Percentiles rank a stretch among this genome's conserved stretches.
These are phyloP conservation scores for Trimorus sp. DNA, from an alignment of 2,888 invertebrate genomes.

Conservation along the genomic window DNA sequence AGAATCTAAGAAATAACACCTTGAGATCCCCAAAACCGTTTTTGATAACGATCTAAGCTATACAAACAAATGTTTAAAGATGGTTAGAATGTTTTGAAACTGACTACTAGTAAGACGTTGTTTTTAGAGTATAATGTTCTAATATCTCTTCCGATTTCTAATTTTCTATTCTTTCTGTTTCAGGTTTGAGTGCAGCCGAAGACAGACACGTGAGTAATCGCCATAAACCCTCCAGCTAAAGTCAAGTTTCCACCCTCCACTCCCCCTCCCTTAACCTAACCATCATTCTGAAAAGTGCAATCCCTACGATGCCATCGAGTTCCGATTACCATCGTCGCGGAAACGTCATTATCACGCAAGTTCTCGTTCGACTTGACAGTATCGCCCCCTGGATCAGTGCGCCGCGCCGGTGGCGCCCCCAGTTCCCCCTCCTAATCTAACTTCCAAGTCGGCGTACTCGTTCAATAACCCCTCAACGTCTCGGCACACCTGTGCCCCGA, in stretches of 20 bases:
- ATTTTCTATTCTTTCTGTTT: slow-evolving; percentile 70
- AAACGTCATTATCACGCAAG: slow-evolving; percentile 70
- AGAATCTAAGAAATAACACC: too few relatives aligned
- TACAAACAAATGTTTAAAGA: too few relatives aligned
- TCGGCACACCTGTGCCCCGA: background rate
- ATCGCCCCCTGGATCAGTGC: slow-evolving; percentile 67
- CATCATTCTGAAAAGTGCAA: slow-evolving; percentile 10
- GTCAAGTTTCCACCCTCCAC: slow-evolving; percentile 37
- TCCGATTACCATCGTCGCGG: slow-evolving; percentile 19
- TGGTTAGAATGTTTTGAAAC: too few relatives aligned
- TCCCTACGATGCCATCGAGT: background rate
- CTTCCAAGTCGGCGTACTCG: too few relatives aligned
- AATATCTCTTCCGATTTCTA: too few relatives aligned
- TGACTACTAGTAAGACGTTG: too few relatives aligned
- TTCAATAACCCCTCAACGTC: too few relatives aligned
- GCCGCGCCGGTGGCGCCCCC: slow-evolving; percentile 44
- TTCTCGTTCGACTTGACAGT: slow-evolving; percentile 68
- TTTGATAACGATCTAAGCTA: too few relatives aligned
- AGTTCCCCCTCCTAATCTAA: background rate
- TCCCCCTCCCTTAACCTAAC: background rate
- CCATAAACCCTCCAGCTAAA: slow-evolving; percentile 11
- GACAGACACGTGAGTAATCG: slow-evolving; percentile 86
- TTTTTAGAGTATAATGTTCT: too few relatives aligned
- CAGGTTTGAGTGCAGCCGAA: slow-evolving; percentile 86
- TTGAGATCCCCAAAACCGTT: too few relatives aligned